phyloP scores from a whole-genome alignment of 2,113 vertebrate genomes.

The Ochotona princeps region DNA sequence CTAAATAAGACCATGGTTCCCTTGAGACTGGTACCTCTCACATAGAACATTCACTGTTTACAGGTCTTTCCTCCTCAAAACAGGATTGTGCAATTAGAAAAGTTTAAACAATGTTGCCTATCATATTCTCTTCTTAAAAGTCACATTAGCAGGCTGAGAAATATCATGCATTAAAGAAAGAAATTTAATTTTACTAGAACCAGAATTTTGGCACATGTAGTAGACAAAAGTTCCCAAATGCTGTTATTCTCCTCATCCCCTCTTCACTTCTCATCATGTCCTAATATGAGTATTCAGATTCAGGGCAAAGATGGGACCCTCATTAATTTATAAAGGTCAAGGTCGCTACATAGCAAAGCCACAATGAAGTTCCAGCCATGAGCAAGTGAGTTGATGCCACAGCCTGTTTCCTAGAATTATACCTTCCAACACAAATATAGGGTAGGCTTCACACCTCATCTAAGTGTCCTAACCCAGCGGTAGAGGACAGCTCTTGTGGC shows the following conservation, averaged over 20 bases:
- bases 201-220: not conserved
- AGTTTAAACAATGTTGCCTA: not conserved
- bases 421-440: not conserved
- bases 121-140: not conserved
- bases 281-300: not conserved
- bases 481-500: not conserved
- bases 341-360: not conserved
- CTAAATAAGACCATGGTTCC: not conserved
- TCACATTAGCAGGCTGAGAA: not conserved
- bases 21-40: not conserved
- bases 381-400: not conserved
- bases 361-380: not conserved
- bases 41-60: not conserved
- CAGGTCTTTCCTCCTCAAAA: not conserved
- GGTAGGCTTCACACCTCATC: not conserved
- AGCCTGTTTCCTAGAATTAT: not conserved
- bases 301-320: not conserved
- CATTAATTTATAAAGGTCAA: not conserved
- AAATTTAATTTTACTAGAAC: not conserved
- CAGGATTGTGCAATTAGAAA: not conserved
- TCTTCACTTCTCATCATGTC: not conserved
- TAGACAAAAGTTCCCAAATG: not conserved
- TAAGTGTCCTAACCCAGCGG: not conserved
- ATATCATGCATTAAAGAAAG: not conserved
- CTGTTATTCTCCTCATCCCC: not conserved